phyloP scores from a whole-genome alignment of 2,797 vertebrate species.

The Cottoperca gobio region DNA sequence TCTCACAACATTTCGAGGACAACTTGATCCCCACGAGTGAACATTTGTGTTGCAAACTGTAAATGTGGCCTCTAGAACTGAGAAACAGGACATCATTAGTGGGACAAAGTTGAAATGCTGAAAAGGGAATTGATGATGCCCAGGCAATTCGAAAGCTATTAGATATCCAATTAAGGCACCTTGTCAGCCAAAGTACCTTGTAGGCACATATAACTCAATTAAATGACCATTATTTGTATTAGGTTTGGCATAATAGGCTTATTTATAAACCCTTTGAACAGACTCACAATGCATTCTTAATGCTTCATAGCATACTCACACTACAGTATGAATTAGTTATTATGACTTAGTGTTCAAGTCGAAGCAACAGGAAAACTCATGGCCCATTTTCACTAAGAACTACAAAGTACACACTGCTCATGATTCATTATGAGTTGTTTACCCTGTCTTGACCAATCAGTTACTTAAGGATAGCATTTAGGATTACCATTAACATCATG shows the following conservation, averaged over 20 bases:
- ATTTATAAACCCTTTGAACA: slow-evolving; percentile 38
- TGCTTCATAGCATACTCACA: slow-evolving; percentile 2
- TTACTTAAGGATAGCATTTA: slow-evolving; percentile 3
- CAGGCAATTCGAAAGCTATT: slow-evolving; percentile 66
- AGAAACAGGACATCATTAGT: slow-evolving; percentile 30
- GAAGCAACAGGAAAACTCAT: slow-evolving; percentile 16
- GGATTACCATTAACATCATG: slow-evolving; percentile 18
- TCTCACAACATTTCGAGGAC: slow-evolving; percentile 49
- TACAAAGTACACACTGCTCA: neutral
- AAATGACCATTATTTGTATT: slow-evolving; percentile 63
- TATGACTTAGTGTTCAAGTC: slow-evolving; percentile 1
- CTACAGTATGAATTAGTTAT: slow-evolving; percentile 5
- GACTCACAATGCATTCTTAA: slow-evolving; percentile 4
- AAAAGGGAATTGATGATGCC: slow-evolving; percentile 54
- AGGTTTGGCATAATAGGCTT: slow-evolving; percentile 36
- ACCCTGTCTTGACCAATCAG: neutral
- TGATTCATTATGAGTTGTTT: slow-evolving; percentile 17
- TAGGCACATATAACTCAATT: slow-evolving; percentile 64
- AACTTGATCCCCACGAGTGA: slow-evolving; percentile 40
- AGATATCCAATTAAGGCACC: slow-evolving; percentile 61
- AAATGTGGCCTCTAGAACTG: slow-evolving; percentile 29
- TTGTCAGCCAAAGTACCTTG: slow-evolving; percentile 43
- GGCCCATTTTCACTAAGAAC: slow-evolving; percentile 17
- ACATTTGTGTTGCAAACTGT: slow-evolving; percentile 37
- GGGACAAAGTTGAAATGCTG: slow-evolving; percentile 17